Percentiles rank a stretch among this genome's conserved stretches.
Evolutionary conservation across 2,113 vertebrate species (phyloP).

Genomic region (Capra hircus): DNA sequence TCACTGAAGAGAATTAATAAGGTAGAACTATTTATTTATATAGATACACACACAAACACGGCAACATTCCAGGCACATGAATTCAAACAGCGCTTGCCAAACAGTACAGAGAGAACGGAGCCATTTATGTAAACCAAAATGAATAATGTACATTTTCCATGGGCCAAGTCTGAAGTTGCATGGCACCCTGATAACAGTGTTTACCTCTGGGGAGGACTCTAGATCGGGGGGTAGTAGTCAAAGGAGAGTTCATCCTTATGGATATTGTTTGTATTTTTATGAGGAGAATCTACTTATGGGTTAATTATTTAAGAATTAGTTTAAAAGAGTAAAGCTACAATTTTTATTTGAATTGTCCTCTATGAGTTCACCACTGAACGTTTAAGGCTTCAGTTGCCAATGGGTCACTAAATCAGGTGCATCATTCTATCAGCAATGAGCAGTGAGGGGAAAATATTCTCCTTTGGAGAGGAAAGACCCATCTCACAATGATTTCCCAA

Average conservation of each 20-base stretch:
- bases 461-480: neutral
- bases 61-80: neutral
- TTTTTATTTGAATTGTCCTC: neutral
- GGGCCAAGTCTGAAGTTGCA: neutral
- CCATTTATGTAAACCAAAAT: neutral
- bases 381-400: neutral
- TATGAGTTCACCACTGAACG: neutral
- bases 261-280: neutral
- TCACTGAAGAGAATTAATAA: neutral
- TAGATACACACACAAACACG: neutral
- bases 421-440: neutral
- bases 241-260: neutral
- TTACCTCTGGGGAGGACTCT: neutral
- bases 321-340: neutral
- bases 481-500: neutral
- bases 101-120: too few relatives aligned
- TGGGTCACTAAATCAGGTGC: neutral
- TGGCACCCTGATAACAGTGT: neutral
- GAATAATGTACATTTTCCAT: neutral
- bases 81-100: neutral
- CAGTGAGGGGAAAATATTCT: neutral
- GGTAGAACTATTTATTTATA: neutral
- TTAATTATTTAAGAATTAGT: neutral
- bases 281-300: neutral
- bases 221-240: neutral